These are phyloP conservation scores for Aspidoscelis tigris DNA, from an alignment of 2,113 vertebrate species.

Conservation along the genomic window DNA sequence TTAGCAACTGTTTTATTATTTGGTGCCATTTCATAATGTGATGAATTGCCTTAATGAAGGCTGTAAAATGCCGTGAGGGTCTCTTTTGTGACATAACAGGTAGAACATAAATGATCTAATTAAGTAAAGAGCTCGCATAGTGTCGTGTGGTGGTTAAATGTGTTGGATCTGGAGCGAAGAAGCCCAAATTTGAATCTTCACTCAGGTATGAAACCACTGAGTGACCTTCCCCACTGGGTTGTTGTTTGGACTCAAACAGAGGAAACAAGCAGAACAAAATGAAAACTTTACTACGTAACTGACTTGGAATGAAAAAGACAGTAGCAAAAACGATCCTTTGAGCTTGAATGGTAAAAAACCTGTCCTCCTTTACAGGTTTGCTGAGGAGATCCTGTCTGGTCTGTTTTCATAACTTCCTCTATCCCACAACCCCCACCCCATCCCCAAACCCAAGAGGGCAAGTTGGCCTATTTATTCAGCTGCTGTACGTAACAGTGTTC, in stretches of 20 bases:
- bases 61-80: background rate
- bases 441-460: background rate
- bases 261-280: too few species aligned
- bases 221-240: background rate
- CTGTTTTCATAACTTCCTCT: slow-evolving; percentile 9
- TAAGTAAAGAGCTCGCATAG: too few species aligned
- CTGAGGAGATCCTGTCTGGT: background rate
- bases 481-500: background rate
- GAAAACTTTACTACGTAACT: too few species aligned
- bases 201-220: too few species aligned
- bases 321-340: background rate
- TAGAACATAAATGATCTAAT: background rate
- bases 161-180: too few species aligned
- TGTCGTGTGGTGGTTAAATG: too few species aligned
- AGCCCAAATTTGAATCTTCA: too few species aligned
- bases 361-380: background rate
- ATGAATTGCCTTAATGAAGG: background rate
- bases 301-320: too few species aligned
- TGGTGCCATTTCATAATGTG: background rate
- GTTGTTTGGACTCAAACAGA: background rate
- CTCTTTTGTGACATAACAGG: background rate
- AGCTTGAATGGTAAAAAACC: background rate
- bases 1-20: background rate
- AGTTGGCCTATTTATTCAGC: slow-evolving; percentile 6
- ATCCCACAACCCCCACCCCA: background rate